Base-by-base conservation (phyloP, 2,888 invertebrate genomes). In the Xestia rhomboidea region DNA sequence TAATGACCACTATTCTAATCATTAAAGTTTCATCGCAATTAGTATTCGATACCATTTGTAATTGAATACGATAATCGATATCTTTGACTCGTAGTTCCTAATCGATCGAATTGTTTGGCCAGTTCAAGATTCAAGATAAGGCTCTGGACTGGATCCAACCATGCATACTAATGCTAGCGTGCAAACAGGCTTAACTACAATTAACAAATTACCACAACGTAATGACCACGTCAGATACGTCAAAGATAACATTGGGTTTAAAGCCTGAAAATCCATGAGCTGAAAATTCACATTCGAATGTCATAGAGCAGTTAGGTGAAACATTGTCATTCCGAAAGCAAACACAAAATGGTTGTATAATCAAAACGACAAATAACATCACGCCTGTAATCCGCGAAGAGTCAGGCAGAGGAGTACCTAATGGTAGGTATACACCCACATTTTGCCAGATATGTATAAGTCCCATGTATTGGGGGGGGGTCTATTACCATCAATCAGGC, bases 141-240 rank as follows among this genome's bases (percentile, higher is more conserved):
- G 69, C 63, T 67, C 54, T 74, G 71, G 73, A 72, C 30, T 68
- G 68, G 51, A 70, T 82, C 63, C 78, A 82, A 75, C 74, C 27
- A 68, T 82, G 67, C 64, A 85, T 85, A 75, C 60, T 73, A 85
- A 85, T 82, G 66, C 30, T 82, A 76, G 38, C 66, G 41, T 72
- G 74, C 83, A 77, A 85, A 73, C 72, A 75, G 34, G 72, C 60
- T 67, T 27, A 66, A 69, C 73, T 49, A 64, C 66, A 69, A 82
- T 74, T 77, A 72, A 72, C 72, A 67, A 85, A 85, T 85, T 73
- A 82, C 83, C 74, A 82, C 77, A 70, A 34, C 44, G 68, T 82
- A 83, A 85, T 86, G 72, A 38, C 64, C 27, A 38, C 63, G 71
- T 67, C 69, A 67, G 72, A 60, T 66, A 82, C n/a, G n/a, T 74